A percentile compares a stretch with the other conserved stretches of the same genome.
Conservation (phyloP, 1,140 invertebrate genomes). For the Cyclargus thomasi region DNA sequence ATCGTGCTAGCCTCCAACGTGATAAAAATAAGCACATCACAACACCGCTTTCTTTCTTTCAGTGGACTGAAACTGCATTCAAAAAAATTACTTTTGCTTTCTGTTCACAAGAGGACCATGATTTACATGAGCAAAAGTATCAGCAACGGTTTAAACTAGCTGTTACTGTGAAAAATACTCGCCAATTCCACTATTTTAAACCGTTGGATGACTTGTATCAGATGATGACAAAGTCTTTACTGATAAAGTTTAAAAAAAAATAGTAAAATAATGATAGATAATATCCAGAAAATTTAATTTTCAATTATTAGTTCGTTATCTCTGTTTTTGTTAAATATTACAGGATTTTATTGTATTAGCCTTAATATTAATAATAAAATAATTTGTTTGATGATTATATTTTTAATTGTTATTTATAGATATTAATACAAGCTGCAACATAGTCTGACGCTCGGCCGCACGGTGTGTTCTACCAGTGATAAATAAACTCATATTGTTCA, state of each 20-base stretch:
- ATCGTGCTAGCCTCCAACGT: neutral
- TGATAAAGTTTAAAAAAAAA: neutral
- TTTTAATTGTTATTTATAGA: too few species aligned
- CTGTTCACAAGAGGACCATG: neutral
- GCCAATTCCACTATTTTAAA: neutral
- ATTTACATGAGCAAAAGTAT: neutral
- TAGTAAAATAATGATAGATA: too few species aligned
- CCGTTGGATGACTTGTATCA: neutral
- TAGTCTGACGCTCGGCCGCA: too few species aligned
- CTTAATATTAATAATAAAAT: too few species aligned
- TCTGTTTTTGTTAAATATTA: too few species aligned
- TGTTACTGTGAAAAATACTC: neutral
- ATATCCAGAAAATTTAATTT: too few species aligned
- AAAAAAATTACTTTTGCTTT: slow-evolving; percentile 4
- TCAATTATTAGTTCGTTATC: too few species aligned
- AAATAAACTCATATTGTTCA: too few species aligned
- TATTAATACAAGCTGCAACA: too few species aligned
- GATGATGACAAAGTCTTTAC: neutral
- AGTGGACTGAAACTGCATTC: neutral
- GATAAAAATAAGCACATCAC: neutral
- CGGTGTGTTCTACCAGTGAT: too few species aligned
- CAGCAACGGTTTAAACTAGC: neutral
- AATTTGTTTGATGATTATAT: too few species aligned
- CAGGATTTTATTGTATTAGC: too few species aligned
- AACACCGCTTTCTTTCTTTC: neutral